phyloP scores from a whole-genome alignment of 2,797 vertebrate genomes.

The Pygocentrus nattereri region DNA sequence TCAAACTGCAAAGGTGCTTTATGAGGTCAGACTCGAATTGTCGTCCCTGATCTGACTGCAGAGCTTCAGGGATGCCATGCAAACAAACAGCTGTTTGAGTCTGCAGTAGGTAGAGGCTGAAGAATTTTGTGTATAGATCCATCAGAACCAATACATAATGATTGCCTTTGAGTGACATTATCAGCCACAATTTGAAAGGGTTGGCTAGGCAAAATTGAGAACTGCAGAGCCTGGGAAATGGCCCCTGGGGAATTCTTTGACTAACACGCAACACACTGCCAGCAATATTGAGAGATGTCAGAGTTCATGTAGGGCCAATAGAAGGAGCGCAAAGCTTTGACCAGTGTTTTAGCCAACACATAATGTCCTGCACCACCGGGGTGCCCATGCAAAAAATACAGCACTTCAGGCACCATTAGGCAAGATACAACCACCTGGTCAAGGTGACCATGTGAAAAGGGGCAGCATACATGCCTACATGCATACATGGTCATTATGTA shows the following conservation, averaged over 20 bases:
- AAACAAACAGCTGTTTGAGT: too few relatives aligned
- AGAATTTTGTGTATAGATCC: too few relatives aligned
- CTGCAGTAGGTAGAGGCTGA: too few relatives aligned
- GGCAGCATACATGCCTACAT: background rate
- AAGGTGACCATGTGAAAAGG: too few relatives aligned
- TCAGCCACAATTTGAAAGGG: conserved; percentile 20
- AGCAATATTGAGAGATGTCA: conserved; percentile 17
- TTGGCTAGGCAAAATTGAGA: background rate
- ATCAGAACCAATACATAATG: conserved; percentile 2
- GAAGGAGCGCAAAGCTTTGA: conserved; percentile 3
- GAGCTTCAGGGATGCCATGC: too few relatives aligned
- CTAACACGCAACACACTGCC: conserved; percentile 11
- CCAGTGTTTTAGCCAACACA: conserved; percentile 17
- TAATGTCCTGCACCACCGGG: conserved; percentile 15
- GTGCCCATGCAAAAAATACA: conserved; percentile 15
- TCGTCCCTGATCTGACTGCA: too few relatives aligned
- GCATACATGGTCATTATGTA: background rate
- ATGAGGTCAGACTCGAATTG: too few relatives aligned
- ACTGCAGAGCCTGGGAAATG: background rate
- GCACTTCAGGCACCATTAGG: background rate
- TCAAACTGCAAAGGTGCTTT: too few relatives aligned
- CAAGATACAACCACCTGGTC: conserved; percentile 7
- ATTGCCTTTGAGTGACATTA: conserved; percentile 18
- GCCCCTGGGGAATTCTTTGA: conserved; percentile 35
- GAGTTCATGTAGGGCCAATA: conserved; percentile 35